A percentile compares a stretch with the other conserved stretches of the same genome.
Conservation (phyloP, 2,888 invertebrate genomes). For the Leuctra nigra region DNA sequence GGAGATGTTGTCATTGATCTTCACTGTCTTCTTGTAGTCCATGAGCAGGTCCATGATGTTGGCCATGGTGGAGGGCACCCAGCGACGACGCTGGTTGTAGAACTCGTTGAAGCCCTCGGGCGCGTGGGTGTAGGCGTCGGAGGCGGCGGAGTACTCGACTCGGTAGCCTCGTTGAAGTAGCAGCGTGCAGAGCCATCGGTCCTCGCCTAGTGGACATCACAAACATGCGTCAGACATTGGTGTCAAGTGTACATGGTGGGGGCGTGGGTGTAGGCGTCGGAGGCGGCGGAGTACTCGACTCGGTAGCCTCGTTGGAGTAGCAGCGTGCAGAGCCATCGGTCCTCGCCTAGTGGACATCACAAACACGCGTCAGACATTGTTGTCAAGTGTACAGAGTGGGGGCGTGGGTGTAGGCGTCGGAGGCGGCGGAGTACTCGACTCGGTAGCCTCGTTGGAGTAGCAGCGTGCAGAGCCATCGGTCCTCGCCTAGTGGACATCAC, state of each 20-base stretch:
- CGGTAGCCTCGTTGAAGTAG: constrained; percentile 85
- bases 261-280: constrained; percentile 90
- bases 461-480: constrained; percentile 91
- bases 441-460: constrained; percentile 85
- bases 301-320: constrained; percentile 85
- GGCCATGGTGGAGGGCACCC: constrained; percentile 95
- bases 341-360: too few relatives aligned
- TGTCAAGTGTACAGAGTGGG: too few relatives aligned
- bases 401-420: constrained; percentile 90
- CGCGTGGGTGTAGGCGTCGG: constrained; percentile 90
- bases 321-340: constrained; percentile 91
- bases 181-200: constrained; percentile 91
- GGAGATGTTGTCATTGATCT: constrained; percentile 85
- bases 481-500: too few relatives aligned
- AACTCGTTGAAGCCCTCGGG: constrained; percentile 91
- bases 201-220: constrained; percentile 59
- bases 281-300: constrained; percentile 92
- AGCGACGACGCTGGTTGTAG: constrained; percentile 87
- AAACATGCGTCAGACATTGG: too few relatives aligned
- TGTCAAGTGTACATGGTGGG: constrained; percentile 44
- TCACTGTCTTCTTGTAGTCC: constrained; percentile 70
- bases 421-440: constrained; percentile 92
- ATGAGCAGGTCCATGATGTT: constrained; percentile 84
- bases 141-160: constrained; percentile 92
- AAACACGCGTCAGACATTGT: too few relatives aligned